Percentiles rank a stretch among this genome's conserved stretches.
These are phyloP conservation scores for Diplogasteroides magnus DNA, from an alignment of 1,140 invertebrate species.

Conservation along the genomic window DNA sequence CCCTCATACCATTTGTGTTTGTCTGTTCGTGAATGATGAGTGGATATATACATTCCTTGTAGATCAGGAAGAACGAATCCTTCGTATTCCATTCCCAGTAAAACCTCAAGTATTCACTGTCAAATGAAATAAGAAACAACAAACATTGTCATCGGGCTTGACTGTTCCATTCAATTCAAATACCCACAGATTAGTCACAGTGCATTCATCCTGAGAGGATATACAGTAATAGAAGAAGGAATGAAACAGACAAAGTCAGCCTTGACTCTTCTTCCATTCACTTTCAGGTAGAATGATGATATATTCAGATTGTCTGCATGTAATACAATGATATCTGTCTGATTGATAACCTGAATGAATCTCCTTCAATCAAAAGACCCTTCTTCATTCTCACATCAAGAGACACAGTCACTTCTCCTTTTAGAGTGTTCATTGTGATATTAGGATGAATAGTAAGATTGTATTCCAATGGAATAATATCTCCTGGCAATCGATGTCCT, in stretches of 20 bases:
- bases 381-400: constrained; percentile 59
- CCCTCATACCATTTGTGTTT: constrained; percentile 18
- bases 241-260: constrained; percentile 18
- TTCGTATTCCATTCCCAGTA: constrained; percentile 11
- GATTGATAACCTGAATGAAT: constrained; percentile 16
- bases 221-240: no score
- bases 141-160: constrained; percentile 17
- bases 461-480: constrained; percentile 75
- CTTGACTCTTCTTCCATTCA: constrained; percentile 16
- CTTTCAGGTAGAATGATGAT: constrained; percentile 7
- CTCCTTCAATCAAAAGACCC: background rate
- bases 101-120: background rate
- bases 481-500: constrained; percentile 73
- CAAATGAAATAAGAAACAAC: constrained; percentile 14
- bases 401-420: constrained; percentile 61
- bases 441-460: constrained; percentile 86
- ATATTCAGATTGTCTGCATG: constrained; percentile 34
- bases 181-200: constrained; percentile 27
- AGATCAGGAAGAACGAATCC: constrained; percentile 30
- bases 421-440: constrained; percentile 77
- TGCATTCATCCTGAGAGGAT: constrained; percentile 14
- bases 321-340: constrained; percentile 24
- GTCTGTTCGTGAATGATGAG: constrained; percentile 21
- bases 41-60: constrained; percentile 34
- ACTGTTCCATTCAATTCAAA: constrained; percentile 12